phyloP scores from a whole-genome alignment of 2,888 invertebrate species.

The Blastobasis lacticolella region DNA sequence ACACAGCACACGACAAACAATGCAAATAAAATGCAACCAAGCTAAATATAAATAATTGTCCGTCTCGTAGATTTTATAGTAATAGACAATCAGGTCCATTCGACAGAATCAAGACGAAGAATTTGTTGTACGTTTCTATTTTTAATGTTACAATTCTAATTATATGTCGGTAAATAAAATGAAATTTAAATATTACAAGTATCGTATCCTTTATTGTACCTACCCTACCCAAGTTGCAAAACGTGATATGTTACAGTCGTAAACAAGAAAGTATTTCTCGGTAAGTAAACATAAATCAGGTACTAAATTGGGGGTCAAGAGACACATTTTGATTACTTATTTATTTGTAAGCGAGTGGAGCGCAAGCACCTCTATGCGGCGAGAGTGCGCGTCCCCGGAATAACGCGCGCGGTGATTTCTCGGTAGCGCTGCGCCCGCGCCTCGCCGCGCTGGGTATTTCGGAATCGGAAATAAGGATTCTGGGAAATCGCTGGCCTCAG shows the following conservation, averaged over 20 bases:
- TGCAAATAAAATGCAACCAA: slow-evolving; percentile 15
- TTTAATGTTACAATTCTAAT: slow-evolving; percentile 46
- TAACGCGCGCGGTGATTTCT: slow-evolving; percentile 61
- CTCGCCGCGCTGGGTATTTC: slow-evolving; percentile 51
- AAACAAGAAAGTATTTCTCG: slow-evolving; percentile 20
- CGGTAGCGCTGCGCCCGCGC: slow-evolving; percentile 35
- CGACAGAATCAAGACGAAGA: slow-evolving; percentile 11
- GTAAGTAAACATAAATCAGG: slow-evolving; percentile 29
- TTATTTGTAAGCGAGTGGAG: no score
- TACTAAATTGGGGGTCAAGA: slow-evolving; percentile 49
- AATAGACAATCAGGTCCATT: not conserved
- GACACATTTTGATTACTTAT: slow-evolving; percentile 63
- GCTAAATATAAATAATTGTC: slow-evolving; percentile 12
- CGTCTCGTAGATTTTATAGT: slow-evolving; percentile 22
- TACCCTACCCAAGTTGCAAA: not conserved
- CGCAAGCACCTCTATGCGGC: no score
- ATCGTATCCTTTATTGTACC: slow-evolving; percentile 22
- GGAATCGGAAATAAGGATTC: slow-evolving; percentile 71
- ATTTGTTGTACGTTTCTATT: slow-evolving; percentile 48
- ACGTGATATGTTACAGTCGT: not conserved
- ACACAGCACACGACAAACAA: no score
- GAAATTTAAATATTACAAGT: slow-evolving; percentile 35
- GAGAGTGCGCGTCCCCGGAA: slow-evolving; percentile 52
- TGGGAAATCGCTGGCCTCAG: slow-evolving; percentile 60
- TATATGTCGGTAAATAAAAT: slow-evolving; percentile 49